Evolutionary conservation across 2,888 invertebrate species (phyloP), one percentile per base, ranked within the genome.

Genomic region (Crossocerus cetratus): DNA sequence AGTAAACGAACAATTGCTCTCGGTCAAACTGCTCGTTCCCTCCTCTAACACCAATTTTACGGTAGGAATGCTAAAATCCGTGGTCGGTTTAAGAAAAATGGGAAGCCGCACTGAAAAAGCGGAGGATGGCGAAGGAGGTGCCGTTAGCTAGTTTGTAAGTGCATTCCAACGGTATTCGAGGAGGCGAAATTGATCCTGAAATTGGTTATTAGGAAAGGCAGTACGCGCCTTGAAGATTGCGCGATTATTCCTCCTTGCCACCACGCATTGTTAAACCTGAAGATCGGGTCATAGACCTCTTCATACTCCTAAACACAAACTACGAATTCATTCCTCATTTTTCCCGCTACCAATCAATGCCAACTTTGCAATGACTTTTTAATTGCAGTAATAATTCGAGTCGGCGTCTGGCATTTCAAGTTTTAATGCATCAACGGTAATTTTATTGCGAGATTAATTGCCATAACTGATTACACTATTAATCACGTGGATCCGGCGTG

Each of bases 141-240:
- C 16, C 84, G 82, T 83, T 82, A 82, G 61, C 20, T 63, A 60
- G 32, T 11, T 32, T 32, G 32, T 32, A 32, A 62, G 69, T 62
- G 71, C 65, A 72, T 72, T 72, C 72, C 78, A 86, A 86, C 84
- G 85, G 82, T 83, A 83, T 32, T 32, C 74, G 69, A 72, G 55
- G 75, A 77, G 72, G 82, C 79, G 73, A 84, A 86, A 87, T 87
- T 86, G 86, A 84, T 85, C 81, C 72, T 74, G 73, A 86, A 87
- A 87, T 86, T 86, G 84, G 76, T 76, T 82, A 80, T 84, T 84
- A 84, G 67, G 32, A 72, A 49, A 49, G n/a, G 49, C 65, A 77
- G 77, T n/a, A 67, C 72, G 77, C 58, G 66, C 81, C 74, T 67
- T 59, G 66, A 69, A 76, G 65, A 76, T 76, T 78, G 69, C 72